These are phyloP conservation scores for Saccostrea echinata DNA, from an alignment of 1,140 invertebrate genomes.

Conservation along the genomic window DNA sequence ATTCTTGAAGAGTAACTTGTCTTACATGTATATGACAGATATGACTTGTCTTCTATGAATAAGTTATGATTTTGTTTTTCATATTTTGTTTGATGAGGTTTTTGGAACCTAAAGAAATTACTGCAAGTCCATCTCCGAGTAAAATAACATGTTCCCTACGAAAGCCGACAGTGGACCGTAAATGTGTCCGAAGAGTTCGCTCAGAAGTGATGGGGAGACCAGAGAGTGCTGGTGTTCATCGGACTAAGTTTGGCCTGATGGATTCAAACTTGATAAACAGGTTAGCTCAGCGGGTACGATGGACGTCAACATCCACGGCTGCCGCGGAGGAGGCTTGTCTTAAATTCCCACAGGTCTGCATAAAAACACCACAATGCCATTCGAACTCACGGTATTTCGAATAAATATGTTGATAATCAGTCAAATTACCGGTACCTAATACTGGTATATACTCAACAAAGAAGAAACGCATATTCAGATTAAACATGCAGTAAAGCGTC, in stretches of 20 bases:
- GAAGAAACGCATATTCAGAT: too few relatives aligned
- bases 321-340: conserved; percentile 49
- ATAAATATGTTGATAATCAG: background rate
- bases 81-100: conserved; percentile 36
- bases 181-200: background rate
- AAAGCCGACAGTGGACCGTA: background rate
- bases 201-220: background rate
- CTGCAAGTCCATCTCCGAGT: background rate
- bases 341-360: conserved; percentile 45
- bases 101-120: conserved; percentile 43
- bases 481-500: too few relatives aligned
- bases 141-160: background rate
- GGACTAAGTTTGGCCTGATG: conserved; percentile 62
- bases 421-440: too few relatives aligned
- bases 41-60: too few relatives aligned
- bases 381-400: too few relatives aligned
- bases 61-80: background rate
- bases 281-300: conserved; percentile 50
- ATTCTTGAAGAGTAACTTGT: background rate
- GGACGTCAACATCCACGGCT: conserved; percentile 52
- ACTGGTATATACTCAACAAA: too few relatives aligned
- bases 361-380: background rate
- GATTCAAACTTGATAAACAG: conserved; percentile 55
- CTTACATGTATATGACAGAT: background rate
- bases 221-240: conserved; percentile 23